phyloP scores from a whole-genome alignment of 2,113 vertebrate species.

The Tricholaema leucomelas region DNA sequence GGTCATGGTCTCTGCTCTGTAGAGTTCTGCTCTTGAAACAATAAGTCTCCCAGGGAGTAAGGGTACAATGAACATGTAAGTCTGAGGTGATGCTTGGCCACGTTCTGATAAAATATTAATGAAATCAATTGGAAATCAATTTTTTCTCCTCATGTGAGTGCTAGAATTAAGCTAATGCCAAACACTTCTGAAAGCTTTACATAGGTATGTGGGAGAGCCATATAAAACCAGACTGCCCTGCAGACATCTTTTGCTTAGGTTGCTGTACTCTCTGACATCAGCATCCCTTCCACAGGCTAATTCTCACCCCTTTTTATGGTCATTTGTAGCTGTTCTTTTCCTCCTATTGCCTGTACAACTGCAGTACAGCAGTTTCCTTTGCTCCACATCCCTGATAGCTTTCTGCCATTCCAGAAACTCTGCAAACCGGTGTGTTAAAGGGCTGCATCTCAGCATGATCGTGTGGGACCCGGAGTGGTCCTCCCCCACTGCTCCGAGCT shows the following conservation, averaged over 20 bases:
- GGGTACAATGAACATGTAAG: background rate
- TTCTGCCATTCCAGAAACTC: accelerated
- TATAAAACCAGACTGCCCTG: accelerated
- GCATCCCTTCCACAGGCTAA: background rate
- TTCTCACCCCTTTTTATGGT: background rate
- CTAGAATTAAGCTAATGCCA: background rate
- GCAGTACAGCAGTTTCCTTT: background rate
- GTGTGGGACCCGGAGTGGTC: accelerated
- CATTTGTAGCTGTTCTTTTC: background rate
- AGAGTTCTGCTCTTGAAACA: background rate
- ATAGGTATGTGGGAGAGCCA: background rate
- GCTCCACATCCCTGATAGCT: background rate
- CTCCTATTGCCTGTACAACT: background rate
- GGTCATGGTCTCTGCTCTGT: background rate
- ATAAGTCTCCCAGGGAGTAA: background rate
- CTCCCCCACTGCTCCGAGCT: accelerated
- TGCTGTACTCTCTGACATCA: accelerated
- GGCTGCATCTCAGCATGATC: background rate
- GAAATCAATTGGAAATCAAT: background rate
- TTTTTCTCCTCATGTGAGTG: background rate
- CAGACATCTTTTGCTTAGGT: background rate
- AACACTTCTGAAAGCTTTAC: background rate
- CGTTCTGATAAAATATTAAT: background rate
- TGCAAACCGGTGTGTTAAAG: accelerated
- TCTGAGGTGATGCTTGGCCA: background rate